Percentiles rank a stretch among this genome's conserved stretches.
phyloP scores from a whole-genome alignment of 2,113 vertebrate species.

The Onychostruthus taczanowskii region DNA sequence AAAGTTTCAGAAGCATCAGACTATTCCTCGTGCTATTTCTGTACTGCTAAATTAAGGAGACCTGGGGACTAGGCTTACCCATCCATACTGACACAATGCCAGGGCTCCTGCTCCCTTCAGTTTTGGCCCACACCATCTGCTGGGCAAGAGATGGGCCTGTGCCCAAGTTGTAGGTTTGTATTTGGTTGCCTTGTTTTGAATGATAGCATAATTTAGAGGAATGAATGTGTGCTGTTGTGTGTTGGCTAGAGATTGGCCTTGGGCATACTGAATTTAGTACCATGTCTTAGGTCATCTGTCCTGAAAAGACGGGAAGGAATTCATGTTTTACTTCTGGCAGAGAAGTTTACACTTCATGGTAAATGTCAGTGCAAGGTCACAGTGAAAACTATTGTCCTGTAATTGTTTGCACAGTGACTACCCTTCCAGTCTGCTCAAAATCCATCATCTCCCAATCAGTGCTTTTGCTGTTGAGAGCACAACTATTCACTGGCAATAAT shows the following conservation, averaged over 20 bases:
- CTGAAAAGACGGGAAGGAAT: neutral
- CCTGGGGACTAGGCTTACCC: neutral
- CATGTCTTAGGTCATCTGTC: neutral
- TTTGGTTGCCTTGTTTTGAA: neutral
- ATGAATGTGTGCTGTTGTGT: neutral
- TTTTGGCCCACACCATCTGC: neutral
- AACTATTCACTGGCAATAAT: neutral
- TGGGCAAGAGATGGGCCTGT: accelerated
- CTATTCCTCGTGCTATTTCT: neutral
- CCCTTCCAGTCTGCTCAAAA: neutral
- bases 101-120: neutral
- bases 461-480: neutral
- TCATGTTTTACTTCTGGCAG: neutral
- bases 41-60: neutral
- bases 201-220: neutral
- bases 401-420: neutral
- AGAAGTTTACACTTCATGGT: neutral
- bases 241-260: neutral
- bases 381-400: neutral
- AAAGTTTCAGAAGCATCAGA: neutral
- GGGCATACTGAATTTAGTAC: neutral
- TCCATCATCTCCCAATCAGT: neutral
- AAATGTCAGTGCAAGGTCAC: neutral
- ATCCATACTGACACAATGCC: neutral
- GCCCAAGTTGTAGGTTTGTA: neutral